Base-by-base conservation (phyloP, 2,797 vertebrate species). In the Sciaenops ocellatus region DNA sequence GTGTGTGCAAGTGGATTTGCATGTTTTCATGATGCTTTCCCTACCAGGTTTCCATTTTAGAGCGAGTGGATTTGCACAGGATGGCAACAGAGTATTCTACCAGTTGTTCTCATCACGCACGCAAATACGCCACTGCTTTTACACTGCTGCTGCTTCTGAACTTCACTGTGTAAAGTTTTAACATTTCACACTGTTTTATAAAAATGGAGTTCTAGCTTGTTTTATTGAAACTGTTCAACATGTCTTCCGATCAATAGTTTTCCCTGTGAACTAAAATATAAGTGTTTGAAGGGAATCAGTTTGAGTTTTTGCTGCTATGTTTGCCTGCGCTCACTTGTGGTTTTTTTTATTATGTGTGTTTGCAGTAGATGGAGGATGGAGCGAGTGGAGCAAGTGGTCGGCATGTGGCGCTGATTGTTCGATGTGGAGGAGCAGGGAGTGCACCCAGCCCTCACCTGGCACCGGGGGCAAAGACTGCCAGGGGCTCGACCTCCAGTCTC, bases 301-400 rank as follows among this genome's bases (percentile, higher is more conserved):
- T 48, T 59, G 76, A 16, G 15, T 51, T 55, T 71, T 56, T 65
- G 20, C 44, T 22, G 57, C 46, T 59, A 4, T 16, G 38, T 54
- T 11, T 81, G 66, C 65, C 17, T 66, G 24, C 26, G 7, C 22
- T 83, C 47, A 73, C 34, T 26, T 1, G 0, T 81, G 10, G 1
- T 30, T 68, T 70, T 73, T 50, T 42, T 34, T 56, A 15, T 65
- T 41, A 1, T 89, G 54, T 91, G 50, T 89, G 59, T 91, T 87
- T 78, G 84, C 94, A 99, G 98, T 99, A 89, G 97, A 98, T 0
- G 98, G 98, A 9, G 97, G 96, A 84, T 99, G 98, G 98, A 97
- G 97, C 0, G 95, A 97, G 30, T 99, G 98, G 98, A 99, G 97
- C 94, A 97, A 97, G 84, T 99, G 98, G 98, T 98, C 98, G 0